These are phyloP conservation scores for Dryadula phaetusa DNA, from an alignment of 2,888 invertebrate species.

Conservation along the genomic window DNA sequence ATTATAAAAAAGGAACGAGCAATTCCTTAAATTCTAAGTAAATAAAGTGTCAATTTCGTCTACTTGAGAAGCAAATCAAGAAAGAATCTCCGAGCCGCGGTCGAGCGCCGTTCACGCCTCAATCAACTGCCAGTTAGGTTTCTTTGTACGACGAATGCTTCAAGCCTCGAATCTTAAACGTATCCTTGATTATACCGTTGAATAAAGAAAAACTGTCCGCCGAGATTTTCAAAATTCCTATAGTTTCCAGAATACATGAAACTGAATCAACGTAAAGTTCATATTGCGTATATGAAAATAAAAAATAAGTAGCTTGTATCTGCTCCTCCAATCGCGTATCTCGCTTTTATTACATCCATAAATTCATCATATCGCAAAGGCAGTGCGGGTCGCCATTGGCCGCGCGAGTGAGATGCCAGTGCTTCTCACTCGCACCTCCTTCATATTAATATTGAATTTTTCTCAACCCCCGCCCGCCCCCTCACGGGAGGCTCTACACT, in stretches of 20 bases:
- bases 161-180: constrained; percentile 56
- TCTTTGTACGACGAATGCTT: constrained; percentile 73
- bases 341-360: constrained; percentile 92
- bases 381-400: constrained; percentile 83
- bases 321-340: constrained; percentile 87
- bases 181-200: constrained; percentile 32
- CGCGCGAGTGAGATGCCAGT: constrained; percentile 78
- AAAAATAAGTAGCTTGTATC: constrained; percentile 83
- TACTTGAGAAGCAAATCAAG: constrained; percentile 81
- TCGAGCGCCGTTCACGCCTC: constrained; percentile 80
- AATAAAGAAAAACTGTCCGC: constrained; percentile 28
- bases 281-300: constrained; percentile 83
- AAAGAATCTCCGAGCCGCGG: constrained; percentile 77
- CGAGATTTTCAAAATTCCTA: constrained; percentile 7
- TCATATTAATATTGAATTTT: constrained; percentile 93
- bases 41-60: constrained; percentile 80
- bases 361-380: constrained; percentile 89
- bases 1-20: constrained; percentile 2
- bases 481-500: constrained; percentile 83
- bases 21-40: constrained; percentile 74
- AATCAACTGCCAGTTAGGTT: constrained; percentile 79
- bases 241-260: constrained; percentile 37
- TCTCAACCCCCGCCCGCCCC: constrained; percentile 85
- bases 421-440: constrained; percentile 86
- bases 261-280: constrained; percentile 68